Percentiles rank a stretch among this genome's conserved stretches.
Evolutionary conservation across 2,888 invertebrate species (phyloP).

Genomic region (Hecatera dysodea): DNA sequence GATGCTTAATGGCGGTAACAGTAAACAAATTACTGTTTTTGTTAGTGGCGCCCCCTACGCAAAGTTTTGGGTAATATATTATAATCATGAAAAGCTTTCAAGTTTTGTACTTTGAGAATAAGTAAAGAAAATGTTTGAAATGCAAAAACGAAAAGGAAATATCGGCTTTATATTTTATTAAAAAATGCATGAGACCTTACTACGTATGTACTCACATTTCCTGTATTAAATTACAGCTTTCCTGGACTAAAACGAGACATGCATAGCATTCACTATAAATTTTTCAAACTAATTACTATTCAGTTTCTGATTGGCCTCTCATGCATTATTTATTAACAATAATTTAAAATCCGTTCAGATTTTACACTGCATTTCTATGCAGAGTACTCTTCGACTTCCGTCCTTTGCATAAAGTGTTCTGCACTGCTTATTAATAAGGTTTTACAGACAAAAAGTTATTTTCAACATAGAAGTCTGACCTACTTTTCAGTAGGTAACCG

Average conservation of each 20-base stretch:
- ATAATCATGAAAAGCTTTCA: no score
- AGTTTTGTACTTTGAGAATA: no score
- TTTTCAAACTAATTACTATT: conserved; percentile 41
- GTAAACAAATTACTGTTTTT: no score
- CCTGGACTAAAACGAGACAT: conserved; percentile 18
- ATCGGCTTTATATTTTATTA: neutral
- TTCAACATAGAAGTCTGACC: neutral
- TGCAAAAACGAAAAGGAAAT: neutral
- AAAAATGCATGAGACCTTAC: no score
- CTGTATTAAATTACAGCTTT: conserved; percentile 1
- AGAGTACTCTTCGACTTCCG: conserved; percentile 15
- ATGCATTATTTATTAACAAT: conserved; percentile 53
- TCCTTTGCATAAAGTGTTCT: conserved; percentile 8
- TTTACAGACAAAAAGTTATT: neutral
- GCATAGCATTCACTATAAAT: conserved; percentile 32
- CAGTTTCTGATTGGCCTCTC: conserved; percentile 51
- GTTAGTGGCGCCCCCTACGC: no score
- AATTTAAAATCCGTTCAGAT: conserved; percentile 29
- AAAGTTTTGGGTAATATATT: no score
- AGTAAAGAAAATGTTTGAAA: neutral
- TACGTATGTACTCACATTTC: neutral
- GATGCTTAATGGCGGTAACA: no score
- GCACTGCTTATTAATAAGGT: neutral
- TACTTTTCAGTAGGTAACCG: conserved; percentile 1
- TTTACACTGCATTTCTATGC: conserved; percentile 29